Evolutionary conservation across 2,888 invertebrate species (phyloP), one percentile per base, ranked within the genome.

Genomic region (Notocelia uddmanniana): DNA sequence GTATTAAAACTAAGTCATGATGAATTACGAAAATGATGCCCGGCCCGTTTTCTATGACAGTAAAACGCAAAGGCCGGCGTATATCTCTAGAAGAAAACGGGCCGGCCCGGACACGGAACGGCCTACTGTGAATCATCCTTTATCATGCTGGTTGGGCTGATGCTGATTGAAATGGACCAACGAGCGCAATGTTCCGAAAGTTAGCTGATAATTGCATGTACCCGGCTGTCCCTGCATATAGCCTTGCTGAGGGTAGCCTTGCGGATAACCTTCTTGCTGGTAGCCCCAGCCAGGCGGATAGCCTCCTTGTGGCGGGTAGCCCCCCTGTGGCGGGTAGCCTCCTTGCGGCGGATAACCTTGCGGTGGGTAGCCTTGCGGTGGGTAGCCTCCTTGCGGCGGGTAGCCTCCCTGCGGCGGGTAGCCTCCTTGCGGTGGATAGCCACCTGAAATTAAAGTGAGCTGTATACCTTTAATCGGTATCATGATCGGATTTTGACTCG

Each of bases 261-360:
- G 23, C 54, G 45, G 60, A 26, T 45, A 45, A n/a, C 62, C 64
- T 1, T 19, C 63, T 34, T 50, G 63, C 52, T 13, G 41, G n/a
- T n/a, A n/a, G 15, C 15, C 15, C 15, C 45, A 15, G 1, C n/a
- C n/a, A 0, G 41, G 64, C 0, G 64, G 64, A 48, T 57, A 57
- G 0, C 62, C 62, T n/a, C 60, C 60, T n/a, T 21, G 62, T 26
- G 34, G 64, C 0, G 52, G 52, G 66, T 41, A 26, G 18, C 66
- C 41, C 18, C 45, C 45, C 2, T 45, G 45, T n/a, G n/a, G n/a
- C 9, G 60, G 62, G 31, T 45, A 45, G 26, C 62, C 64, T 11
- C 50, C 63, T 15, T 52, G 63, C 34, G 54, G 64, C 1, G 64
- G 64, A 19, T 57, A 57, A 2, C 62, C 60, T 23, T 21, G 62